Evolutionary conservation across 2,797 vertebrate genomes (phyloP).

Genomic region (Gadopsis marmoratus): DNA sequence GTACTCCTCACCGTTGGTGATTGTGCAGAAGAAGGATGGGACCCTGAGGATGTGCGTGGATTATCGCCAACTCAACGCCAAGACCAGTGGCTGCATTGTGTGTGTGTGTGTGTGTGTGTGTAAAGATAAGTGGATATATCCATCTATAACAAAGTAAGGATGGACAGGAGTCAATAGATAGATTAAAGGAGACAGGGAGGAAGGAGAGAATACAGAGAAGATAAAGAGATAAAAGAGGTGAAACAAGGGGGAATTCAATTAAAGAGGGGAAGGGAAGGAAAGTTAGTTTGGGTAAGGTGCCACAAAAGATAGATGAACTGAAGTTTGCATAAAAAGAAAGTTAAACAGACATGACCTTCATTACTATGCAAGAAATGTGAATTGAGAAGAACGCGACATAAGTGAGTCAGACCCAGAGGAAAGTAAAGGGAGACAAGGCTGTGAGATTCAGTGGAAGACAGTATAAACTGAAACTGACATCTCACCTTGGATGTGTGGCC

Average conservation of each 20-base stretch:
- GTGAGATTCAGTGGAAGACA: background rate
- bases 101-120: constrained; percentile 11
- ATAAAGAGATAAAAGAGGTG: constrained; percentile 16
- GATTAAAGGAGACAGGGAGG: constrained; percentile 25
- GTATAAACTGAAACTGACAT: background rate
- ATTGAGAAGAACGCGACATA: constrained; percentile 4
- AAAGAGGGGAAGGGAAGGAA: constrained; percentile 3
- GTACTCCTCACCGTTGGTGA: too few species aligned
- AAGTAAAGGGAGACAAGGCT: background rate
- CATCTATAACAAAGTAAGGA: too few species aligned
- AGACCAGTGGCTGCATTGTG: too few species aligned
- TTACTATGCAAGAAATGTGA: constrained; percentile 19
- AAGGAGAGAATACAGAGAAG: constrained; percentile 3
- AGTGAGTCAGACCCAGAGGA: background rate
- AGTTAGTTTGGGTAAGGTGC: constrained; percentile 14
- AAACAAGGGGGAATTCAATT: constrained; percentile 21
- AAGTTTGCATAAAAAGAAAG: constrained; percentile 30
- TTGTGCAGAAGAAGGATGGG: too few species aligned
- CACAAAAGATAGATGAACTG: constrained; percentile 17
- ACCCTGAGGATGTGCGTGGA: too few species aligned
- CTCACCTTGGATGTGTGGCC: background rate
- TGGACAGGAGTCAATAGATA: constrained; percentile 31
- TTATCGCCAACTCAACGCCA: too few species aligned
- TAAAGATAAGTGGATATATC: constrained; percentile 21
- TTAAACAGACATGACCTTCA: constrained; percentile 27